Base-by-base conservation (phyloP, 2,797 vertebrate genomes). In the Gymnocypris eckloni region DNA sequence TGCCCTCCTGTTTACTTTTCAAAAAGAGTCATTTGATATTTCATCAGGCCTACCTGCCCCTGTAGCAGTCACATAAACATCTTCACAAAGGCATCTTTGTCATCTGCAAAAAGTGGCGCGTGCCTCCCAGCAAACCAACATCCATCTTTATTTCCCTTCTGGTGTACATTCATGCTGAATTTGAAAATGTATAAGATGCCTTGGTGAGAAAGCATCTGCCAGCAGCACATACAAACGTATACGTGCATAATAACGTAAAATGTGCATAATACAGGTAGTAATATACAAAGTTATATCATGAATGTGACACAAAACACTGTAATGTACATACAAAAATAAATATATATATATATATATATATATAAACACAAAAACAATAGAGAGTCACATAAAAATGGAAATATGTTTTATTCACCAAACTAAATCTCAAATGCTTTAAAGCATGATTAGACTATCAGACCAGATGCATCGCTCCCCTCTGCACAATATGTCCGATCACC, bases 91-190 rank as follows among this genome's bases (percentile, higher is more conserved):
- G 6, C 15, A 61, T 54, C 61, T 77, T 12, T 67, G 33, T 56
- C 33, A 84, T 78, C 73, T 84, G 28, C 61, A n/a, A 66, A 84
- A 84, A 43, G 41, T 15, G 7, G 25, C 59, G 37, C 15, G 13
- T 76, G 48, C 48, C 73, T 82, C 13, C 37, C 37, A 39, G 61
- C 61, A 16, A 45, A 73, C 56, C 73, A 41, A 69, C 39, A 84
- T 84, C 50, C 12, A n/a, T 41, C 41, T 78, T 69, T 78, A 69
- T 84, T 84, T 78, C 75, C 48, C 75, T 45, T 70, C 37, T 84
- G 75, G 83, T 22, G 43, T 22, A 37, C 11, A 69, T 59, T 56
- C 48, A 56, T 56, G 66, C 61, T 70, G 64, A 69, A 84, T 43
- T 50, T 54, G 72, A 84, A 69, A 54, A 28, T 41, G 0, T 76